These are phyloP conservation scores for Cataglyphis altisquamis DNA, from an alignment of 2,888 invertebrate genomes.

Conservation along the genomic window DNA sequence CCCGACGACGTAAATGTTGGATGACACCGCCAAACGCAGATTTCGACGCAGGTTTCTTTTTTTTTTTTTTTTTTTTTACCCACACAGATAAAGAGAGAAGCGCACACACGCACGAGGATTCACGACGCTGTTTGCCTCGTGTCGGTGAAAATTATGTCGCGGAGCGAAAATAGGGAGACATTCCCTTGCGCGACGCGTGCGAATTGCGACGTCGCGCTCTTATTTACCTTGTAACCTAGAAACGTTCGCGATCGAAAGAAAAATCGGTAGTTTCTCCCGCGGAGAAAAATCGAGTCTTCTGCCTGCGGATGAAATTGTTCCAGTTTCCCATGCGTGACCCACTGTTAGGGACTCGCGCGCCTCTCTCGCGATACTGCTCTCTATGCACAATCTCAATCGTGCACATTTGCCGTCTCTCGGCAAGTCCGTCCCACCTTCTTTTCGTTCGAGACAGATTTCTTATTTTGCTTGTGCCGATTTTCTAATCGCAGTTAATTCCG, in stretches of 20 bases:
- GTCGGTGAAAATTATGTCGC: constrained; percentile 43
- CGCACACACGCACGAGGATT: neutral
- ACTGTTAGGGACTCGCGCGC: constrained; percentile 58
- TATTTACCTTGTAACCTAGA: constrained; percentile 68
- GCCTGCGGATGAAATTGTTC: constrained; percentile 75
- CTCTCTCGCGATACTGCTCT: constrained; percentile 36
- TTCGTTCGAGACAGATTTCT: constrained; percentile 21
- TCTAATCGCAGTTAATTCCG: constrained; percentile 30
- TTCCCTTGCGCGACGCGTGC: constrained; percentile 30
- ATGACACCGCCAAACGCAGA: neutral
- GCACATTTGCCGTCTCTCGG: constrained; percentile 29
- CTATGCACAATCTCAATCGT: constrained; percentile 40
- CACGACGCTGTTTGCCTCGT: constrained; percentile 5
- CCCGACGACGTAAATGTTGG: neutral
- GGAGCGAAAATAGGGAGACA: constrained; percentile 49
- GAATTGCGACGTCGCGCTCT: constrained; percentile 17
- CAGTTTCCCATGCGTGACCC: constrained; percentile 76
- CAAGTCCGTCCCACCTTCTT: neutral
- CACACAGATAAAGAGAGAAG: neutral
- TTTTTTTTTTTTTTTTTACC: neutral
- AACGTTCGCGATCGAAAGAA: constrained; percentile 73
- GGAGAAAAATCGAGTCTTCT: constrained; percentile 76
- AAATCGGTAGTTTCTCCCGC: constrained; percentile 74
- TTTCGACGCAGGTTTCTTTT: neutral
- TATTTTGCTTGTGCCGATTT: constrained; percentile 49